Conservation (phyloP, 2,797 vertebrate species). For the Chrosomus eos region DNA sequence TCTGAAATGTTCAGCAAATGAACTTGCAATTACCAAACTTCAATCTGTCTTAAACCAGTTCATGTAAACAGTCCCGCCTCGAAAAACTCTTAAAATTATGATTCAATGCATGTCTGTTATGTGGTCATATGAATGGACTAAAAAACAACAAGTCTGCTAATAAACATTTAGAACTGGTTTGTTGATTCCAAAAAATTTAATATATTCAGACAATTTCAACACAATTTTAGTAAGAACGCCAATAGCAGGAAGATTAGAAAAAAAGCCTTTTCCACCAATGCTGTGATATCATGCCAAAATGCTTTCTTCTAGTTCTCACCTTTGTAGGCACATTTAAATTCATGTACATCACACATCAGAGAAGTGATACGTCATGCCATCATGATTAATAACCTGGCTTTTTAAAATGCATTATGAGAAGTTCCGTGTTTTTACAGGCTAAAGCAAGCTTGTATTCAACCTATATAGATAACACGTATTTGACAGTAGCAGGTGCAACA, state of each 20-base stretch:
- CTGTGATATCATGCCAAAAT: slow-evolving; percentile 59
- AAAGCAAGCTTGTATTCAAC: not conserved
- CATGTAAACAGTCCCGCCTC: not conserved
- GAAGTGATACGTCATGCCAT: slow-evolving; percentile 18
- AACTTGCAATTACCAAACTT: slow-evolving; percentile 5
- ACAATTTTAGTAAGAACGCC: slow-evolving; percentile 59
- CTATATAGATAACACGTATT: not conserved
- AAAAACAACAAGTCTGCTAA: slow-evolving; percentile 8
- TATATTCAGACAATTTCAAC: slow-evolving; percentile 52
- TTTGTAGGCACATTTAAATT: slow-evolving; percentile 48
- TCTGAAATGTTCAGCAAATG: slow-evolving; percentile 34
- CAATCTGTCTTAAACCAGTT: not conserved
- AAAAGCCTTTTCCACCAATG: slow-evolving; percentile 55
- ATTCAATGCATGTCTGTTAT: not conserved
- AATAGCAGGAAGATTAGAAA: slow-evolving; percentile 67
- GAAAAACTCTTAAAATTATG: not conserved
- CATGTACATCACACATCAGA: slow-evolving; percentile 16
- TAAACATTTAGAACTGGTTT: slow-evolving; percentile 14
- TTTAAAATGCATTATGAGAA: slow-evolving; percentile 42
- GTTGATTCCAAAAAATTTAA: slow-evolving; percentile 61
- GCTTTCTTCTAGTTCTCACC: slow-evolving; percentile 43
- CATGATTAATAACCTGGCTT: slow-evolving; percentile 10
- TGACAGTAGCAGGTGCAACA: not conserved
- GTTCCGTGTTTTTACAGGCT: not conserved
- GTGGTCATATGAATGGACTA: not conserved